phyloP scores from a whole-genome alignment of 2,888 invertebrate genomes.

The Cosmia pyralina region DNA sequence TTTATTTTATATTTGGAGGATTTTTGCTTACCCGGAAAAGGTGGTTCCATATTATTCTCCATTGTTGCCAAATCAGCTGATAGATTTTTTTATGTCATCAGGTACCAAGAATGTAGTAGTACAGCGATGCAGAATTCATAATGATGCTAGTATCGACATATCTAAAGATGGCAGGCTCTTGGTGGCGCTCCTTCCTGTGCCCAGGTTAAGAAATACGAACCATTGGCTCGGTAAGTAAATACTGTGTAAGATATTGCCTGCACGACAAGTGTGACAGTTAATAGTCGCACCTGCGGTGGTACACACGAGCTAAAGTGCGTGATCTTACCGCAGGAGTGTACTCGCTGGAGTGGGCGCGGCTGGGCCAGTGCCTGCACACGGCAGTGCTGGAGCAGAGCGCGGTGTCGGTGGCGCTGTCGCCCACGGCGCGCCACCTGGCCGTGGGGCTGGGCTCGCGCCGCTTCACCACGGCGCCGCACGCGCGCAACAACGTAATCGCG shows the following conservation, averaged over 20 bases:
- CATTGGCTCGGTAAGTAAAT: slow-evolving; percentile 92
- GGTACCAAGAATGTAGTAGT: slow-evolving; percentile 94
- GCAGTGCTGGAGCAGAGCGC: slow-evolving; percentile 94
- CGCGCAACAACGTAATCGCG: slow-evolving; percentile 87
- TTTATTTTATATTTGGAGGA: too few species aligned
- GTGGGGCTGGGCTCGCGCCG: slow-evolving; percentile 94
- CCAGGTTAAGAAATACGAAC: slow-evolving; percentile 92
- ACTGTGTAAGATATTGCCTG: not conserved
- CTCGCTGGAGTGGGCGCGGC: slow-evolving; percentile 93
- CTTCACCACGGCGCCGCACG: slow-evolving; percentile 89
- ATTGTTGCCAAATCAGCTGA: not conserved
- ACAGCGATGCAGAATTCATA: slow-evolving; percentile 95
- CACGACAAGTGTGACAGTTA: not conserved
- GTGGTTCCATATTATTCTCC: not conserved
- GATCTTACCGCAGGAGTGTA: slow-evolving; percentile 91
- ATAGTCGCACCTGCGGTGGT: not conserved
- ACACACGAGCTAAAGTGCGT: not conserved
- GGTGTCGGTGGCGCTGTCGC: slow-evolving; percentile 96
- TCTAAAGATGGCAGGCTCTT: slow-evolving; percentile 94
- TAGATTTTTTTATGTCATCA: slow-evolving; percentile 70
- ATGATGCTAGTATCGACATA: slow-evolving; percentile 96
- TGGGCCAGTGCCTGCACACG: slow-evolving; percentile 95
- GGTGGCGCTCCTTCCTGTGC: slow-evolving; percentile 93
- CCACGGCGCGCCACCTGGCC: slow-evolving; percentile 94
- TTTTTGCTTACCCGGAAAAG: not conserved